phyloP scores from a whole-genome alignment of 1,140 invertebrate species.

The Drosophila kohkoa region DNA sequence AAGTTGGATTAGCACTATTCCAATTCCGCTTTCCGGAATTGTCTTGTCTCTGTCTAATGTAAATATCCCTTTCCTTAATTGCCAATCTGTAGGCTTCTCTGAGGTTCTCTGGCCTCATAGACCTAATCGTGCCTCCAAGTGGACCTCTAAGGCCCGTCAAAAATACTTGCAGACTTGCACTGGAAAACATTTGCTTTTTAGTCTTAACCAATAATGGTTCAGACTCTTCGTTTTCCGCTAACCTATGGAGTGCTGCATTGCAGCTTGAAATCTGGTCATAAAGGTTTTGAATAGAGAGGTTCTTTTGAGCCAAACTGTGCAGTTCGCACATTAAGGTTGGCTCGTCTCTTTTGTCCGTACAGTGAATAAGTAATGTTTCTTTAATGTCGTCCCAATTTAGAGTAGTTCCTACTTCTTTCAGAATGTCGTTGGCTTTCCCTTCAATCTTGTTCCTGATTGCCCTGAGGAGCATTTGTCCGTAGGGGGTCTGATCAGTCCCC shows the following conservation, averaged over 20 bases:
- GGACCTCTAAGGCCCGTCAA: background rate
- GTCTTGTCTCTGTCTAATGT: no score
- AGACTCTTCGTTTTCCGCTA: background rate
- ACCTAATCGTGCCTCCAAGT: no score
- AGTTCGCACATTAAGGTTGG: conserved; percentile 4
- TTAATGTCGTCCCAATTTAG: conserved; percentile 17
- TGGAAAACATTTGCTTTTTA: no score
- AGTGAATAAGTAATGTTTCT: conserved; percentile 4
- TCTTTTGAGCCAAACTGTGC: background rate
- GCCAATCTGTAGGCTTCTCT: background rate
- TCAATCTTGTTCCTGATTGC: conserved; percentile 10
- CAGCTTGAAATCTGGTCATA: background rate
- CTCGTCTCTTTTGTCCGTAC: conserved; percentile 13
- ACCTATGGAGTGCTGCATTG: background rate
- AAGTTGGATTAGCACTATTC: no score
- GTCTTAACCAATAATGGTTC: no score
- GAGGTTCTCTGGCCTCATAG: no score
- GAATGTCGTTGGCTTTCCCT: background rate
- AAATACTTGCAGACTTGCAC: background rate
- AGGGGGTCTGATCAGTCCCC: background rate
- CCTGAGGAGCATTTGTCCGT: background rate
- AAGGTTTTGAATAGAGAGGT: no score
- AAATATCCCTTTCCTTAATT: background rate
- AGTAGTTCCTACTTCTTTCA: background rate
- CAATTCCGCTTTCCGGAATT: no score